phyloP scores from a whole-genome alignment of 2,797 vertebrate genomes.

The Typhlichthys subterraneus region DNA sequence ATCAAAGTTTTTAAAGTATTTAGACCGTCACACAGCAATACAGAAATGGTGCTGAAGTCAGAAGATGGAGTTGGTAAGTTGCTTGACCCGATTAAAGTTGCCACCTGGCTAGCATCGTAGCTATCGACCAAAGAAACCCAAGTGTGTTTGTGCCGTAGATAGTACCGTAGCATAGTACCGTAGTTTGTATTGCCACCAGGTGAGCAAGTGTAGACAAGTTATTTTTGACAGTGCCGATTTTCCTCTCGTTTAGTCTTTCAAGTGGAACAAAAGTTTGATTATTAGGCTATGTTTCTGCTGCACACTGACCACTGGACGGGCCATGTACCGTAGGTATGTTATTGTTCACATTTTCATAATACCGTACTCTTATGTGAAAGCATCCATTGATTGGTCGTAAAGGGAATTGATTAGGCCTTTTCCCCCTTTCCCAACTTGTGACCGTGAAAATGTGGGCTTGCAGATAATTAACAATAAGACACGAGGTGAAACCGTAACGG shows the following conservation, averaged over 20 bases:
- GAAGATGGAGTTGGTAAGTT: constrained; percentile 81
- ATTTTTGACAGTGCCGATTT: constrained; percentile 10
- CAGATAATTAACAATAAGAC: too few species aligned
- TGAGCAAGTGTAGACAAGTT: constrained; percentile 25
- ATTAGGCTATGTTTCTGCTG: constrained; percentile 50
- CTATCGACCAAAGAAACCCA: background rate
- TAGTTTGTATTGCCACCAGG: background rate
- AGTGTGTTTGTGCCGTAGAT: background rate
- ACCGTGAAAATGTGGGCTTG: background rate
- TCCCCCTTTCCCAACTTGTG: constrained; percentile 20
- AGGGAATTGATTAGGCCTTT: constrained; percentile 3
- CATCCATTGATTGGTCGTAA: constrained; percentile 37
- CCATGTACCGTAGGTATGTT: constrained; percentile 23
- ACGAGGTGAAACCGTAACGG: too few species aligned
- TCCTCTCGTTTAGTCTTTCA: constrained; percentile 29
- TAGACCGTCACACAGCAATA: background rate
- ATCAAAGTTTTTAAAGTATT: rapidly evolving
- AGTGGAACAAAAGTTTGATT: constrained; percentile 60
- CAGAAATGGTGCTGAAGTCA: constrained; percentile 78
- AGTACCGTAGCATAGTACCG: too few species aligned
- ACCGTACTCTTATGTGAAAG: constrained; percentile 53
- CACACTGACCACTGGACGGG: constrained; percentile 50
- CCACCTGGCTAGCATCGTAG: constrained; percentile 10
- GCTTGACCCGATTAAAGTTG: background rate
- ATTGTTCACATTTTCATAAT: constrained; percentile 33